phyloP scores from a whole-genome alignment of 1,140 invertebrate genomes.

The Holcopasites calliopsidis region DNA sequence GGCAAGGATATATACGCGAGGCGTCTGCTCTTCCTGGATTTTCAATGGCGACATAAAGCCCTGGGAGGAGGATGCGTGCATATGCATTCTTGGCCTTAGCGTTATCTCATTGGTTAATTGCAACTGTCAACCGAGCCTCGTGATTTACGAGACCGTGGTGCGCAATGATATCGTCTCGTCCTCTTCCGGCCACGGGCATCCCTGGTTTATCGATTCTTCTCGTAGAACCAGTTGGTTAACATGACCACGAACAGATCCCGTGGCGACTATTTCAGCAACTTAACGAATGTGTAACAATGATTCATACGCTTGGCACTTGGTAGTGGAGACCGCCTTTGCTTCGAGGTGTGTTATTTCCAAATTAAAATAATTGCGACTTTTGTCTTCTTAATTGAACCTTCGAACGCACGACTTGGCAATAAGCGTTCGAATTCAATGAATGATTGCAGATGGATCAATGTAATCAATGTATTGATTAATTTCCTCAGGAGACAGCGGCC shows the following conservation, averaged over 20 bases:
- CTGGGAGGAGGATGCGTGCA: neutral
- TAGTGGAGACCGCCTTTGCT: neutral
- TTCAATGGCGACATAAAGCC: neutral
- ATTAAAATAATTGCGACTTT: too few species aligned
- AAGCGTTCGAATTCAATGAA: neutral
- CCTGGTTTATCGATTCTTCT: slow-evolving; percentile 66
- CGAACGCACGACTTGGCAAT: neutral
- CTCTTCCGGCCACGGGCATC: slow-evolving; percentile 46
- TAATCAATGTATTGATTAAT: neutral
- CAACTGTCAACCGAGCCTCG: slow-evolving; percentile 55
- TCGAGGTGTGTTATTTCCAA: neutral
- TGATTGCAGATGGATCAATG: neutral
- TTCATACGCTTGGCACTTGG: slow-evolving; percentile 14
- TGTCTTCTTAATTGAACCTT: too few species aligned
- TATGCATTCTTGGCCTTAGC: slow-evolving; percentile 41
- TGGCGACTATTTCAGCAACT: slow-evolving; percentile 7
- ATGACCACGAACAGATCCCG: slow-evolving; percentile 19
- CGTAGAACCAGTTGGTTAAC: slow-evolving; percentile 58
- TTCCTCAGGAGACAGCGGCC: neutral
- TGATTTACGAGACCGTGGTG: slow-evolving; percentile 64
- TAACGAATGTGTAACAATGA: slow-evolving; percentile 39
- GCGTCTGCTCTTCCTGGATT: slow-evolving; percentile 29
- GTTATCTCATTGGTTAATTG: slow-evolving; percentile 72
- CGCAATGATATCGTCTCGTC: slow-evolving; percentile 59
- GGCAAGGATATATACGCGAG: neutral